These are phyloP conservation scores for Tauraco erythrolophus DNA, from an alignment of 2,113 vertebrate species.

Conservation along the genomic window DNA sequence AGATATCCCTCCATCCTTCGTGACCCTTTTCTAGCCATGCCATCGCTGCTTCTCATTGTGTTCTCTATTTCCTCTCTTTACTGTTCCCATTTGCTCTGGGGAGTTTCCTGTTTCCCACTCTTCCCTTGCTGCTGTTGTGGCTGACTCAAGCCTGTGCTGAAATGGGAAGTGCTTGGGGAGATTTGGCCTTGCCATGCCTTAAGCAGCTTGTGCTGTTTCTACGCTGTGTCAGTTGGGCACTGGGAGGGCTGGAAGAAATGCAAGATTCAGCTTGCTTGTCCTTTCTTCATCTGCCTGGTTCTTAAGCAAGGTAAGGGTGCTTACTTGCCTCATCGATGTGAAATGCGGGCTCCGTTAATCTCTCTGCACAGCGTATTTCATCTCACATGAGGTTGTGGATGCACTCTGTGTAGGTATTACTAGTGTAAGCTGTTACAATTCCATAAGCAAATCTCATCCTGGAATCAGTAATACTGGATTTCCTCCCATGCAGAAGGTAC, in stretches of 20 bases:
- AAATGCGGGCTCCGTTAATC: background rate
- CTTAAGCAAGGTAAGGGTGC: background rate
- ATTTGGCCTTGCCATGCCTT: background rate
- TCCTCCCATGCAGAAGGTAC: background rate
- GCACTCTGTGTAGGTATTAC: background rate
- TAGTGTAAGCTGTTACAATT: background rate
- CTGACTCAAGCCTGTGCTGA: background rate
- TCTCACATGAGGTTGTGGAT: background rate
- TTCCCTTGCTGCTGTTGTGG: background rate
- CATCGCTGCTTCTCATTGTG: accelerated
- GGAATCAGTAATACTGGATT: background rate
- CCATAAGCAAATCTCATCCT: background rate
- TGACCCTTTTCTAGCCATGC: background rate
- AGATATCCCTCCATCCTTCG: background rate
- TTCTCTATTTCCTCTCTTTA: background rate
- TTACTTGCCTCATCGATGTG: background rate
- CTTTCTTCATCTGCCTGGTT: background rate
- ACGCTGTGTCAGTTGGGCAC: background rate
- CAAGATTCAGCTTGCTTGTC: background rate
- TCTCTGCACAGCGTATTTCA: background rate
- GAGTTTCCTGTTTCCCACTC: background rate
- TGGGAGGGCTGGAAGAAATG: background rate
- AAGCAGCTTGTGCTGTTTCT: background rate
- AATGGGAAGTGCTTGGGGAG: background rate
- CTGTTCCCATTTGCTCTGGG: accelerated